Base-by-base conservation (phyloP, 2,113 vertebrate species). In the Ancistrus triradiatus region DNA sequence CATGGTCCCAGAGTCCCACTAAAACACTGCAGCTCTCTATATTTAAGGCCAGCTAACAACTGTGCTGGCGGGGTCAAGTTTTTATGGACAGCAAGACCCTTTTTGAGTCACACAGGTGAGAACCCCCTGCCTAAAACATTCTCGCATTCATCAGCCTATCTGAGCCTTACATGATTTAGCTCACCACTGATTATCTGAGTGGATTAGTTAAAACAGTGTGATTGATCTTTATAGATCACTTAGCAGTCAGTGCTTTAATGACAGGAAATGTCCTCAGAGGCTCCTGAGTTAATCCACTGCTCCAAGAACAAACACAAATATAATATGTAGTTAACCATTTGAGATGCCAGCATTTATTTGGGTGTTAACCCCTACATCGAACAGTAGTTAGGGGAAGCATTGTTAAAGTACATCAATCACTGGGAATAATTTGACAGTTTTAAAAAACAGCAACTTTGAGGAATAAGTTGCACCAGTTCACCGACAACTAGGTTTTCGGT, bases 21-120 rank as follows among this genome's bases (percentile, higher is more conserved):
- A 43, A 69, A 42, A 28, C 13, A 19, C 11, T 53, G 22, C 58
- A 31, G 49, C 27, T 46, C 48, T 68, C 37, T 66, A 68, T 73
- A 68, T 73, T 65, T 69, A 2, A 35, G 43, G 21, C 28, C 43
- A 31, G 19, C 8, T 50, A 55, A 61, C 76, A 77, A 52, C 69
- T 59, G 68, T 53, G 27, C 35, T 38, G 46, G 27, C 27, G 31
- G 44, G 58, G 60, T 53, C 59, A 63, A 38, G 55, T 69, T 74
- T 72, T 40, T 66, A 66, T 46, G 69, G 56, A 65, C 44, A 68
- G 56, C 40, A 50, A 53, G n/a, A 42, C 15, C n/a, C 74, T 63
- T 77, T 79, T 78, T 77, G 44, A 66, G 66, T 46, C 17, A 47
- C 56, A 33, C 50, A 31, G n/a, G 18, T 52, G 59, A 50, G 46